These are phyloP conservation scores for Alligator mississippiensis DNA, from an alignment of 2,113 vertebrate species.

Conservation along the genomic window DNA sequence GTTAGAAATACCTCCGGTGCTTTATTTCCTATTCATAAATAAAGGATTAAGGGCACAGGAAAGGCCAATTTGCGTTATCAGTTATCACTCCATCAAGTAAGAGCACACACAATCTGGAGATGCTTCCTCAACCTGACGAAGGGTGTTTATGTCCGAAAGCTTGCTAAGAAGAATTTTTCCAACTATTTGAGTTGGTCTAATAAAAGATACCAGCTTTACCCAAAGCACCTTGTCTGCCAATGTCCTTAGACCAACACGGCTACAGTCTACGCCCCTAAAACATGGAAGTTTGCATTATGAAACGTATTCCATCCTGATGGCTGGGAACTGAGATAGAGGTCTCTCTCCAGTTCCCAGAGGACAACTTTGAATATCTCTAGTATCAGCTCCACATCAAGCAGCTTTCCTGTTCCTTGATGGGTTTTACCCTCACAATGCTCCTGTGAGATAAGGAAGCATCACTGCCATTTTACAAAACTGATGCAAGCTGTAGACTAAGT, in stretches of 20 bases:
- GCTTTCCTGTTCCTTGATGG: neutral
- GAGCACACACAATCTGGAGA: no score
- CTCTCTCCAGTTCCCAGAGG: conserved; percentile 14
- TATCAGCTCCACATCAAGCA: neutral
- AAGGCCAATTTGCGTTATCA: conserved; percentile 50
- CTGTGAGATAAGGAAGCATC: neutral
- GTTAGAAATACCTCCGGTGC: conserved; percentile 54
- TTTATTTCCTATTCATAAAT: conserved; percentile 69
- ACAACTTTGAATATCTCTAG: conserved; percentile 6
- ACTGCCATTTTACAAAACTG: neutral
- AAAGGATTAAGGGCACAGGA: conserved; percentile 65
- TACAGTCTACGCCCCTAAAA: no score
- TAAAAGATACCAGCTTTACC: no score
- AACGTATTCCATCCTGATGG: conserved; percentile 17
- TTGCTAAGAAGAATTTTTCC: no score
- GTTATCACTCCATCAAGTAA: no score
- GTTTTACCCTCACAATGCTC: neutral
- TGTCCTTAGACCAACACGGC: no score
- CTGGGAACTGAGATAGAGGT: neutral
- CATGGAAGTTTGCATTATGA: conserved; percentile 23
- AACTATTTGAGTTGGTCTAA: no score
- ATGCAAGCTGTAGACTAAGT: neutral
- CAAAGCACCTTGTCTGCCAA: no score
- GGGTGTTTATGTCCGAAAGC: no score
- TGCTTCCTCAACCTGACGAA: no score